A percentile compares a stretch with the other conserved stretches of the same genome.
Conservation (phyloP, 2,113 vertebrate genomes). For the Polypterus bichir region DNA sequence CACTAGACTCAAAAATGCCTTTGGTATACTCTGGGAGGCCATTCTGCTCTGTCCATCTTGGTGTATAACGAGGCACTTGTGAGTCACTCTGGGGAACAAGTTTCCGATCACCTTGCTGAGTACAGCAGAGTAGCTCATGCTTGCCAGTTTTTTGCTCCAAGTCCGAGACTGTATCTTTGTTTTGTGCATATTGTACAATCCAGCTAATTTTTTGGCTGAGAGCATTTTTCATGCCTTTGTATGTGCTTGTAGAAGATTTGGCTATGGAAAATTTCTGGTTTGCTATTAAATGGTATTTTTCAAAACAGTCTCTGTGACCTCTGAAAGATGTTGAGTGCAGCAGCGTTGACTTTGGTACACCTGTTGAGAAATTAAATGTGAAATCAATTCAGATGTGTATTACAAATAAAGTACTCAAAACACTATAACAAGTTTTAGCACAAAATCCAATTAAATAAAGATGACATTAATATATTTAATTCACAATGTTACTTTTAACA, state of each 20-base stretch:
- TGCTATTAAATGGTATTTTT: slow-evolving; percentile 92
- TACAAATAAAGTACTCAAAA: background rate
- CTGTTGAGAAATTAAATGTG: slow-evolving; percentile 29
- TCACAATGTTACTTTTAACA: too few relatives aligned
- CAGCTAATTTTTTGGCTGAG: slow-evolving; percentile 85
- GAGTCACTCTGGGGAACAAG: slow-evolving; percentile 72
- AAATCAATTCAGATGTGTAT: slow-evolving; percentile 3
- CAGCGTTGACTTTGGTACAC: slow-evolving; percentile 55
- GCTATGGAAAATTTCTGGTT: slow-evolving; percentile 82
- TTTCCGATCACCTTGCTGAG: slow-evolving; percentile 65
- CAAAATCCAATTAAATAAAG: too few relatives aligned
- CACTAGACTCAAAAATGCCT: slow-evolving; percentile 49
- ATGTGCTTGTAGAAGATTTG: slow-evolving; percentile 75
- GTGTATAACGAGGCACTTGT: slow-evolving; percentile 81
- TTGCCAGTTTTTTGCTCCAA: slow-evolving; percentile 48
- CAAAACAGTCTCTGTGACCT: slow-evolving; percentile 93
- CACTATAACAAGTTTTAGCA: background rate
- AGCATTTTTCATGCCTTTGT: slow-evolving; percentile 83
- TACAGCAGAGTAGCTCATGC: slow-evolving; percentile 65
- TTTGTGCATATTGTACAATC: slow-evolving; percentile 89
- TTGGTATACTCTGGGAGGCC: slow-evolving; percentile 50
- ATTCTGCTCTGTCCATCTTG: slow-evolving; percentile 55
- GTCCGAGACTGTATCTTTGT: slow-evolving; percentile 67
- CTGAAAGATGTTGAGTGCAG: slow-evolving; percentile 79
- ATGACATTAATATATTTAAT: too few relatives aligned